These are phyloP conservation scores for Gastracanthus pulcherrimus DNA, from an alignment of 2,888 invertebrate species.

Conservation along the genomic window DNA sequence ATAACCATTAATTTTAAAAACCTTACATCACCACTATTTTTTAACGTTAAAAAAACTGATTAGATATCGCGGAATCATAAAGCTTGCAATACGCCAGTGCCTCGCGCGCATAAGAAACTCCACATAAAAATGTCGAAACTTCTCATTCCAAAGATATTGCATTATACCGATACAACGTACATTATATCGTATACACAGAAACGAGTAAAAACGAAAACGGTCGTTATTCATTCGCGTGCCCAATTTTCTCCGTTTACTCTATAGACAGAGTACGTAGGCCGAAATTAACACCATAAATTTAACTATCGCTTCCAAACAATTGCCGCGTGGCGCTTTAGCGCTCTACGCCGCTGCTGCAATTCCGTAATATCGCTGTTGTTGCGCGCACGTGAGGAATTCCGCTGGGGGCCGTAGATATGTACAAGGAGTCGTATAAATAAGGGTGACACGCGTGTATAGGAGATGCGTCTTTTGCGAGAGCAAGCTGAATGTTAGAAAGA, in stretches of 20 bases:
- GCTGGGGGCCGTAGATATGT: neutral
- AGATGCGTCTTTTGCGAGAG: too few relatives aligned
- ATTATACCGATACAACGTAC: neutral
- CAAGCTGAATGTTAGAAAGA: too few relatives aligned
- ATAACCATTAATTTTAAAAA: neutral
- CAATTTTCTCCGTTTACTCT: neutral
- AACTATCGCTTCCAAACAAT: neutral
- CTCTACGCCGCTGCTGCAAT: too few relatives aligned
- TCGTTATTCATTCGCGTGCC: neutral
- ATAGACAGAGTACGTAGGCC: neutral
- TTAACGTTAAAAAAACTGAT: neutral
- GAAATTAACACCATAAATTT: constrained; percentile 41
- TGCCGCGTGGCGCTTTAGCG: too few relatives aligned
- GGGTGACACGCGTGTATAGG: neutral
- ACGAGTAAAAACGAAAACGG: neutral
- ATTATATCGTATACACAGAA: neutral
- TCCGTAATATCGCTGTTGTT: constrained; percentile 2
- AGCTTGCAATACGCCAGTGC: neutral
- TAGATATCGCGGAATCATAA: constrained; percentile 21
- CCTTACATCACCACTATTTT: neutral
- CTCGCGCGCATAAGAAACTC: neutral
- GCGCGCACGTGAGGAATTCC: constrained; percentile 23
- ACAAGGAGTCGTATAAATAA: neutral
- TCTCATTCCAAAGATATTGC: constrained; percentile 1
- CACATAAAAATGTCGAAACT: constrained; percentile 30